Conservation (phyloP, 2,113 vertebrate species). For the Periophthalmodon schlosseri region DNA sequence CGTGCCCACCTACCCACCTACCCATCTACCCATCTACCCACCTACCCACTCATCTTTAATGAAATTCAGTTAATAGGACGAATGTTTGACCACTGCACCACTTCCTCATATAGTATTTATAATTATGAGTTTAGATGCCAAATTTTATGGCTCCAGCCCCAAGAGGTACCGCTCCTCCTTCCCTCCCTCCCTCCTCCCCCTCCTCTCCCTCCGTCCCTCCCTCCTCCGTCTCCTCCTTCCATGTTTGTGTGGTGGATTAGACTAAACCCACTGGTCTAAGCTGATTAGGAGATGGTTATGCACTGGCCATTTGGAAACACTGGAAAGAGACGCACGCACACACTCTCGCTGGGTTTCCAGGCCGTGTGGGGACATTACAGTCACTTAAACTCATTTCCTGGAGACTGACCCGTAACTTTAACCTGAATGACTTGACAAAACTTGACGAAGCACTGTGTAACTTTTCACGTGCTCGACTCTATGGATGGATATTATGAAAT, state of each 20-base stretch:
- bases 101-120: background rate
- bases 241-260: constrained; percentile 70
- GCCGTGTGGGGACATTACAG: background rate
- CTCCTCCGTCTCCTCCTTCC: constrained; percentile 50
- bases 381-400: background rate
- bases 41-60: too few relatives aligned
- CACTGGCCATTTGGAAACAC: constrained; percentile 67
- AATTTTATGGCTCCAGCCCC: background rate
- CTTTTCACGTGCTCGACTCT: too few relatives aligned
- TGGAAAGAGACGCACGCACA: constrained; percentile 29
- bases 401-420: background rate
- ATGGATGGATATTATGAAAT: too few relatives aligned
- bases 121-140: background rate
- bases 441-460: too few relatives aligned
- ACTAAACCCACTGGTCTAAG: constrained; percentile 69
- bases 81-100: background rate
- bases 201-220: background rate
- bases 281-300: constrained; percentile 63
- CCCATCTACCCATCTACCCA: too few relatives aligned
- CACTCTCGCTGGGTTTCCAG: background rate
- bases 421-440: too few relatives aligned
- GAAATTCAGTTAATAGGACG: too few relatives aligned
- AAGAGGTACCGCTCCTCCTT: background rate
- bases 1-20: too few relatives aligned
- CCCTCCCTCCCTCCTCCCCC: constrained; percentile 38